phyloP scores from a whole-genome alignment of 37 sponge, comb jelly and placozoan genomes.

The Bolinopsis microptera region DNA sequence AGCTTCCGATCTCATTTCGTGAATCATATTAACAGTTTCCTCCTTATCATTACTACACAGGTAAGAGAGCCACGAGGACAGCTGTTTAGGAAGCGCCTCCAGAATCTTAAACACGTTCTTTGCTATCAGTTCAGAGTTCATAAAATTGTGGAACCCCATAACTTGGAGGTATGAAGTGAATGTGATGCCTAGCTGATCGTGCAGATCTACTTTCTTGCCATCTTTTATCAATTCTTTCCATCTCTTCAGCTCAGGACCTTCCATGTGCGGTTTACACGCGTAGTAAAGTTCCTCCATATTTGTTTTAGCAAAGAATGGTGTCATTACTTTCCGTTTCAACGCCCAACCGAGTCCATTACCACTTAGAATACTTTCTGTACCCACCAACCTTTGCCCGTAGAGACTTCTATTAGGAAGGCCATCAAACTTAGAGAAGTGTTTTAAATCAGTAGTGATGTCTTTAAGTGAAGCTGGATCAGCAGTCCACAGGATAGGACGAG shows the following conservation, averaged over 20 bases:
- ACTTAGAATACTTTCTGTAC: conserved; percentile 18
- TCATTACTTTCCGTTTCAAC: not conserved
- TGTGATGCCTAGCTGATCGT: not conserved
- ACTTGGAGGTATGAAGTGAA: not conserved
- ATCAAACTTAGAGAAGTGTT: not conserved
- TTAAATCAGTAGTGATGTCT: not conserved
- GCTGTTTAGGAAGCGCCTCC: not conserved
- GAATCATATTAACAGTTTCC: not conserved
- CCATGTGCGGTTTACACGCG: not conserved
- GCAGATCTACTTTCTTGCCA: not conserved
- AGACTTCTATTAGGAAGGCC: not conserved
- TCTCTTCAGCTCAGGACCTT: not conserved
- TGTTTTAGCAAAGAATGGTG: not conserved
- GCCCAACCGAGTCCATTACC: conserved; percentile 10
- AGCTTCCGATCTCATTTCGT: not conserved
- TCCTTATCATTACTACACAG: not conserved
- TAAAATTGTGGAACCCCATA: not conserved
- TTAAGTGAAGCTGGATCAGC: not conserved
- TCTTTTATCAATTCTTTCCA: not conserved
- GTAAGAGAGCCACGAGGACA: not conserved
- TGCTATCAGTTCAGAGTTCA: not conserved
- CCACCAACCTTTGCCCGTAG: not conserved
- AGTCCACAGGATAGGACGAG: not conserved
- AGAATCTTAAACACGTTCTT: not conserved
- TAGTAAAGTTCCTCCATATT: not conserved